A percentile compares a stretch with the other conserved stretches of the same genome.
Evolutionary conservation across 1,140 invertebrate genomes (phyloP).

Genomic region (Anoplophora glabripennis): DNA sequence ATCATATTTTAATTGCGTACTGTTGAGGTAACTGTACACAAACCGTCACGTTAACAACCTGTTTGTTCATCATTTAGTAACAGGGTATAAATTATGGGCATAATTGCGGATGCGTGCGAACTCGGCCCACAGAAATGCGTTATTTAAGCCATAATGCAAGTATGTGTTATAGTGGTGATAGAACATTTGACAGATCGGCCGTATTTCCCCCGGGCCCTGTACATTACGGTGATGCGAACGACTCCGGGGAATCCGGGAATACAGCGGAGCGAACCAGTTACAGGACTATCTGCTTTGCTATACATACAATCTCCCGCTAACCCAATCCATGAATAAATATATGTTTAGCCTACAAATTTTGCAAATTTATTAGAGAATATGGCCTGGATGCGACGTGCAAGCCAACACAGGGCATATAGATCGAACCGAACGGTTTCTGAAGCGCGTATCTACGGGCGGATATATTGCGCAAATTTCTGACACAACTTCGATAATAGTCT

Average conservation of each 20-base stretch:
- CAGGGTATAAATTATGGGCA: slow-evolving; percentile 6
- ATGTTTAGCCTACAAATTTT: slow-evolving; percentile 24
- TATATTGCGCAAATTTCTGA: too few species aligned
- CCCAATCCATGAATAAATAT: slow-evolving; percentile 27
- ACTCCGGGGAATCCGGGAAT: slow-evolving; percentile 6
- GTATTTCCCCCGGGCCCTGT: slow-evolving; percentile 25
- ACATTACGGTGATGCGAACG: slow-evolving; percentile 18
- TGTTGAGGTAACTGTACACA: too few species aligned
- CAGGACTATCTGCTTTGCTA: neutral
- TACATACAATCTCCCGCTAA: slow-evolving; percentile 15
- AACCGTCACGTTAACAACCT: too few species aligned
- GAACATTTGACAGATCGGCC: slow-evolving; percentile 27
- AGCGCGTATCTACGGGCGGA: too few species aligned
- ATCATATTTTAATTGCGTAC: too few species aligned
- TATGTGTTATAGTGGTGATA: slow-evolving; percentile 11
- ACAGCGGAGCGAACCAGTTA: neutral
- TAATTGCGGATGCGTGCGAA: neutral
- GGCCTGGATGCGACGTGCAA: slow-evolving; percentile 7
- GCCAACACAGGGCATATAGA: neutral
- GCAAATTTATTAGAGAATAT: slow-evolving; percentile 21
- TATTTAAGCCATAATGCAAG: slow-evolving; percentile 10
- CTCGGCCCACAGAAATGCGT: neutral
- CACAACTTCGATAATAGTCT: too few species aligned
- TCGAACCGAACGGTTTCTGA: too few species aligned
- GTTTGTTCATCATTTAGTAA: too few species aligned